A percentile compares a stretch with the other conserved stretches of the same genome.
Conservation (phyloP, 2,797 vertebrate genomes). For the Synaphobranchus kaupii region DNA sequence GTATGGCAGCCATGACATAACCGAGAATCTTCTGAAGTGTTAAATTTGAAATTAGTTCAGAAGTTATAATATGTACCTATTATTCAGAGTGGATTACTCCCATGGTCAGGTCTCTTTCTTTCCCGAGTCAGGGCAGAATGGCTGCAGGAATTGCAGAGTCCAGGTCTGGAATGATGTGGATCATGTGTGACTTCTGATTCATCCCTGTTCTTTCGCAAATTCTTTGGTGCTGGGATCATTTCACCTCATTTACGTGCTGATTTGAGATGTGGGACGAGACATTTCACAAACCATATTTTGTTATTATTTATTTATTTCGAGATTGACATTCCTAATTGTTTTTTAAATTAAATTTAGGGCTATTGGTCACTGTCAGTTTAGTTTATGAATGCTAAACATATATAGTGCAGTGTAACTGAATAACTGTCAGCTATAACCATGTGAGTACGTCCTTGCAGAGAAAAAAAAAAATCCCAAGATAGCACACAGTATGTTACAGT, state of each 20-base stretch:
- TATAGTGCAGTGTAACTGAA: too few relatives aligned
- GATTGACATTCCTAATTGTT: neutral
- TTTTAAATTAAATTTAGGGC: neutral
- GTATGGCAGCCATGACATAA: neutral
- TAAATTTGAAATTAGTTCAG: neutral
- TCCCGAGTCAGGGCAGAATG: slow-evolving; percentile 33
- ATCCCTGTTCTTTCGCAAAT: neutral
- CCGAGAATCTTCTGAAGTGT: neutral
- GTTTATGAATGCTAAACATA: too few relatives aligned
- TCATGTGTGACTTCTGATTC: slow-evolving; percentile 3
- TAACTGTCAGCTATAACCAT: too few relatives aligned
- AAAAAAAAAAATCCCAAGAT: neutral
- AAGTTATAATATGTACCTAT: neutral
- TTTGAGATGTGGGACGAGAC: neutral
- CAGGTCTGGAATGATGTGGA: slow-evolving; percentile 9
- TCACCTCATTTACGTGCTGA: neutral
- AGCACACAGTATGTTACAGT: too few relatives aligned
- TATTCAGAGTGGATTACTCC: neutral
- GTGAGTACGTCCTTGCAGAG: neutral
- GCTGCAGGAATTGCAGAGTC: slow-evolving; percentile 36
- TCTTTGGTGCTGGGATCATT: neutral
- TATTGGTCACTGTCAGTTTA: too few relatives aligned
- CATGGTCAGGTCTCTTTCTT: slow-evolving; percentile 25
- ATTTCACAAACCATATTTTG: neutral
- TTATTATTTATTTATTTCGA: neutral